phyloP scores from a whole-genome alignment of 2,113 vertebrate genomes.

The Dendrocopos noguchii region DNA sequence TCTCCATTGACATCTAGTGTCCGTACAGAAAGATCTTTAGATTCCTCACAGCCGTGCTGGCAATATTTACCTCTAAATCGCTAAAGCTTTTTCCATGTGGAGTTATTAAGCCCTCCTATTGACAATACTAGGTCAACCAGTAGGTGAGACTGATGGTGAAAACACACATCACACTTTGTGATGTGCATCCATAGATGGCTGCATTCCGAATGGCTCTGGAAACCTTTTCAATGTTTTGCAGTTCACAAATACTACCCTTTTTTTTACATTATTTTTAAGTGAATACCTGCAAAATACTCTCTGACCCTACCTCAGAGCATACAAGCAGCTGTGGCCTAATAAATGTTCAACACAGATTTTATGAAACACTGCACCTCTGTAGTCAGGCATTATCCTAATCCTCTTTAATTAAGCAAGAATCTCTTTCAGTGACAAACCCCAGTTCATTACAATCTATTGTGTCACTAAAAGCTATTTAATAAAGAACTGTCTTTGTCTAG shows the following conservation, averaged over 20 bases:
- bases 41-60: not conserved
- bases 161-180: not conserved
- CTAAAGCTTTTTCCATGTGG: not conserved
- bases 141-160: not conserved
- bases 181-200: not conserved
- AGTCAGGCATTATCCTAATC: not conserved
- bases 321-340: not conserved
- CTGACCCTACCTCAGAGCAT: not conserved
- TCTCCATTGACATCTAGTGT: conserved; percentile 72
- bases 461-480: not conserved
- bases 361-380: not conserved
- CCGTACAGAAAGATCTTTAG: not conserved
- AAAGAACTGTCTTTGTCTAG: not conserved
- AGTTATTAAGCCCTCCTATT: not conserved
- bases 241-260: not conserved
- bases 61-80: not conserved
- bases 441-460: not conserved
- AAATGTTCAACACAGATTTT: not conserved
- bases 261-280: not conserved
- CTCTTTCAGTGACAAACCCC: not conserved
- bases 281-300: not conserved
- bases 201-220: not conserved
- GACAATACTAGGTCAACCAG: not conserved
- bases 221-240: not conserved
- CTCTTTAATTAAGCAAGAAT: not conserved